Conservation (phyloP, 2,888 invertebrate genomes). For the Rosalia funebris region DNA sequence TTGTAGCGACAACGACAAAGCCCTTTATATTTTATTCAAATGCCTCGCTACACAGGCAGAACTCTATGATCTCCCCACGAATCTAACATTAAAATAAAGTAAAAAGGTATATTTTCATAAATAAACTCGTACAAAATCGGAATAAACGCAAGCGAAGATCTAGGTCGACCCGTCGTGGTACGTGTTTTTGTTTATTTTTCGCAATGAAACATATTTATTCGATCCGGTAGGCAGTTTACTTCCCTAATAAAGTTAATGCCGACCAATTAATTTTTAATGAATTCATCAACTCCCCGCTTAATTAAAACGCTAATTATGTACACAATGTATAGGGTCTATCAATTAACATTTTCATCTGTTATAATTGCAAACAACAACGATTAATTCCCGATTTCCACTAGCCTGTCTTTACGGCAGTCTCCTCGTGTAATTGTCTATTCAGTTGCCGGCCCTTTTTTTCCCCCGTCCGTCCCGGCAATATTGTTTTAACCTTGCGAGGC, state of each 20-base stretch:
- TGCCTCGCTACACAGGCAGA: no score
- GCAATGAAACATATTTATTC: slow-evolving; percentile 5
- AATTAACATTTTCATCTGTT: slow-evolving; percentile 17
- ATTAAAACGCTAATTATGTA: slow-evolving; percentile 20
- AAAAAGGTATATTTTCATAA: no score
- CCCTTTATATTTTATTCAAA: no score
- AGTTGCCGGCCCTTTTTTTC: background rate
- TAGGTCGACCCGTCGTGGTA: no score
- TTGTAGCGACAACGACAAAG: no score
- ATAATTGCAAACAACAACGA: slow-evolving; percentile 7
- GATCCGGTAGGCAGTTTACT: background rate
- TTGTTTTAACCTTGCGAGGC: background rate
- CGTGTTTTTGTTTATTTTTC: background rate
- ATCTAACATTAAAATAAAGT: no score
- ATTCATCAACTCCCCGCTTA: slow-evolving; percentile 9
- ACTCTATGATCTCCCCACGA: no score
- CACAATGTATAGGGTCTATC: background rate
- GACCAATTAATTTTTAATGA: slow-evolving; percentile 23
- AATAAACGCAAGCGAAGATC: no score
- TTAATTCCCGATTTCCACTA: slow-evolving; percentile 3
- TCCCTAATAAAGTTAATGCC: slow-evolving; percentile 5
- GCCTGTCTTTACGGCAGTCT: background rate
- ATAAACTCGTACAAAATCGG: no score
- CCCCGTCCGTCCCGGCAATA: background rate
- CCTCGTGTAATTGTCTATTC: slow-evolving; percentile 3